phyloP scores from a whole-genome alignment of 1,140 invertebrate species.

The Drosophila murphyi region DNA sequence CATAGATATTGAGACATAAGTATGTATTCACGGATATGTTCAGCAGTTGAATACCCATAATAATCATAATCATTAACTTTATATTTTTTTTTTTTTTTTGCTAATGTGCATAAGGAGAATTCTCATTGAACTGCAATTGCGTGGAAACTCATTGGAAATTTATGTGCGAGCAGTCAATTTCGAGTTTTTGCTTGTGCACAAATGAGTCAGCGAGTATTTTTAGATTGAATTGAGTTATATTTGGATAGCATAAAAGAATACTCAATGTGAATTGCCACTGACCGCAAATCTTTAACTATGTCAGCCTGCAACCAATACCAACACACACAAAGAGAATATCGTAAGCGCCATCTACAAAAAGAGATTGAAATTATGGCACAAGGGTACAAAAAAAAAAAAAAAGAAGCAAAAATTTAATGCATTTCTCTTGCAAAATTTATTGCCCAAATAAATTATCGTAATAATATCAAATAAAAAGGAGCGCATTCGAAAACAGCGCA shows the following conservation, averaged over 20 bases:
- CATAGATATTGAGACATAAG: background rate
- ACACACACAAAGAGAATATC: constrained; percentile 16
- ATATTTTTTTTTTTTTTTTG: background rate
- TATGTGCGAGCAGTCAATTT: constrained; percentile 45
- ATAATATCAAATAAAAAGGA: constrained; percentile 80
- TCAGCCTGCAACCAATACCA: background rate
- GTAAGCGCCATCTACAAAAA: constrained; percentile 38
- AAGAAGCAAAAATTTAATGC: constrained; percentile 65
- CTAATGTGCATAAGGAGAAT: constrained; percentile 8
- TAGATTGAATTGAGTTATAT: constrained; percentile 48
- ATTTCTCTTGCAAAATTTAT: constrained; percentile 79
- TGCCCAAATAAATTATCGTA: constrained; percentile 81
- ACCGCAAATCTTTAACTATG: constrained; percentile 6
- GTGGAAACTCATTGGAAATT: constrained; percentile 63
- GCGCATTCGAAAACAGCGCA: constrained; percentile 42
- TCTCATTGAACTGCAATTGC: constrained; percentile 50
- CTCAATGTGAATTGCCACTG: background rate
- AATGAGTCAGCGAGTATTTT: constrained; percentile 45
- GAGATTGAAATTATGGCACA: constrained; percentile 76
- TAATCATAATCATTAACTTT: constrained; percentile 33
- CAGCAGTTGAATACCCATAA: constrained; percentile 28
- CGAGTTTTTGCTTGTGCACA: constrained; percentile 22
- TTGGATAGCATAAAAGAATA: constrained; percentile 13
- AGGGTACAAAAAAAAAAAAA: constrained; percentile 20
- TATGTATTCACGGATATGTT: background rate